Evolutionary conservation across 1,140 invertebrate species (phyloP).

Genomic region (Drosophila seguyi): DNA sequence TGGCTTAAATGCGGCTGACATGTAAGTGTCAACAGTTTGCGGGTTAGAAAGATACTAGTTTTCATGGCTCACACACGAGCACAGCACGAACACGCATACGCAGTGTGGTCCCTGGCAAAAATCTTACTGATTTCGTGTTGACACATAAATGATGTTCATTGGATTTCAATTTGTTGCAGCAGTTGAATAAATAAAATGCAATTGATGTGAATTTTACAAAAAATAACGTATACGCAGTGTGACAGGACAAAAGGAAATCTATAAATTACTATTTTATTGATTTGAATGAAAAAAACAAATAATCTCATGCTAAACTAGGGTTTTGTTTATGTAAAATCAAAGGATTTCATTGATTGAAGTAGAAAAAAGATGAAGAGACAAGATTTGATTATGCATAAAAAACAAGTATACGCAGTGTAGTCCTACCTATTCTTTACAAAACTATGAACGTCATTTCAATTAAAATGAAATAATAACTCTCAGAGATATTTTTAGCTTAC

Average conservation of each 20-base stretch:
- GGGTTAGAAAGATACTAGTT: constrained; percentile 1
- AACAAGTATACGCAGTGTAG: background rate
- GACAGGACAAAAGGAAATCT: background rate
- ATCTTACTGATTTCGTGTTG: background rate
- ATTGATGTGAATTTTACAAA: background rate
- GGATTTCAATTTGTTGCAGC: constrained; percentile 1
- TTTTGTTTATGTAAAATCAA: background rate
- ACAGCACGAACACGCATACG: constrained; percentile 11
- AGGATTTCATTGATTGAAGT: background rate
- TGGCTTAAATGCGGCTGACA: constrained; percentile 28
- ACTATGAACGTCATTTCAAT: background rate
- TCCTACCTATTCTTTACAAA: background rate
- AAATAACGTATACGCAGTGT: constrained; percentile 4
- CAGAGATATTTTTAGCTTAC: background rate
- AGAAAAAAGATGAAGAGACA: background rate
- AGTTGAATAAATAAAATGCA: background rate
- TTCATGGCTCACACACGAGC: constrained; percentile 10
- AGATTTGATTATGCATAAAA: background rate
- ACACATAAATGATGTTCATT: constrained; percentile 7
- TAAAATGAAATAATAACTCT: background rate
- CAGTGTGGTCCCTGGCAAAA: constrained; percentile 5
- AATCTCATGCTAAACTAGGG: background rate
- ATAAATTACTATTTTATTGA: background rate
- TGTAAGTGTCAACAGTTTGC: constrained; percentile 29
- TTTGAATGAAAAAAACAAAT: background rate